Percentiles rank a stretch among this genome's conserved stretches.
phyloP scores from a whole-genome alignment of 2,113 vertebrate species.

The Cyphomyrus plagiostoma region DNA sequence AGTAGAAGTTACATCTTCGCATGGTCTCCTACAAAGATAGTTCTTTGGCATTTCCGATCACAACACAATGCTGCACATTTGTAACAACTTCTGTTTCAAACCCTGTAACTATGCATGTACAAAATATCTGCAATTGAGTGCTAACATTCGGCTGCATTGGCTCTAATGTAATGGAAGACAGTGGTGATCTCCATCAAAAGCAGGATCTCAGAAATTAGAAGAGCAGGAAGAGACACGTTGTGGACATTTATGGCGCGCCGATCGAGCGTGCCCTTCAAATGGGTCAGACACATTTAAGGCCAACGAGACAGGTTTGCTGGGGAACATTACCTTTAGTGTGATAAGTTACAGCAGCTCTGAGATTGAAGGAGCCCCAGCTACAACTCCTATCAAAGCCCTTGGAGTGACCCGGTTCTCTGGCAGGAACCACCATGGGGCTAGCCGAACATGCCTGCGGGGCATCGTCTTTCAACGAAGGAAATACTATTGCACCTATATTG shows the following conservation, averaged over 20 bases:
- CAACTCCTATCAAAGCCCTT: constrained; percentile 82
- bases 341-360: constrained; percentile 93
- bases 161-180: neutral
- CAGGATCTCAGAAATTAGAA: neutral
- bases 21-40: neutral
- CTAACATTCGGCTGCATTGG: neutral
- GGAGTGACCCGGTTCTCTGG: constrained; percentile 80
- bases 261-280: neutral
- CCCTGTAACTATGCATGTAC: neutral
- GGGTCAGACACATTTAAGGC: neutral
- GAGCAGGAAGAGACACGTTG: neutral
- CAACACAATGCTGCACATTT: neutral
- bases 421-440: constrained; percentile 74
- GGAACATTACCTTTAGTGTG: constrained; percentile 91
- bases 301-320: neutral
- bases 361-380: constrained; percentile 84
- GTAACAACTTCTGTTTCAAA: neutral
- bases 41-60: neutral
- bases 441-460: constrained; percentile 71
- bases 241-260: neutral
- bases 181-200: neutral
- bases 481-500: constrained; percentile 73
- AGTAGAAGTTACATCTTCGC: neutral
- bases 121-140: neutral
- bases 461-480: constrained; percentile 78